Conservation (phyloP, 2,888 invertebrate genomes). For the Drosophila melanosoma region DNA sequence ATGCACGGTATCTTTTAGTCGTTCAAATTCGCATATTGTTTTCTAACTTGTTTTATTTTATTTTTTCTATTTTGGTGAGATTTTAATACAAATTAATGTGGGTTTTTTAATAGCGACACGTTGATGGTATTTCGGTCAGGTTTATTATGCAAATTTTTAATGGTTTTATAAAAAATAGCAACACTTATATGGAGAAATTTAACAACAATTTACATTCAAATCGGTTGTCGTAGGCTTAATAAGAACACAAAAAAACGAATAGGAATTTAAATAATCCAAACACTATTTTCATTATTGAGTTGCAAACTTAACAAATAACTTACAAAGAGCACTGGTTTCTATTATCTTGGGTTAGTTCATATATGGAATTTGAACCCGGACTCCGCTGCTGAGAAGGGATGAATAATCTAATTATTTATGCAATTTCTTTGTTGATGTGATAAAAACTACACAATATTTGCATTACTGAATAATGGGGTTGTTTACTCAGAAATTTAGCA, state of each 20-base stretch:
- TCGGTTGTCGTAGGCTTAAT: constrained; percentile 21
- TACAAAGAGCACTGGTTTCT: neutral
- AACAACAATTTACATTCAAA: constrained; percentile 37
- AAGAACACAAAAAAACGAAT: neutral
- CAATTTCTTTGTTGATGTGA: neutral
- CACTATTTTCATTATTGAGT: neutral
- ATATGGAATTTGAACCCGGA: neutral
- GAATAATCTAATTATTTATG: neutral
- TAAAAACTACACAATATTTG: neutral
- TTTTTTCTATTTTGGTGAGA: constrained; percentile 3
- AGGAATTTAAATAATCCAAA: constrained; percentile 9
- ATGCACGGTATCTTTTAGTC: neutral
- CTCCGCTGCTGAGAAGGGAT: neutral
- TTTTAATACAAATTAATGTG: constrained; percentile 55
- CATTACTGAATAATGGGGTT: neutral
- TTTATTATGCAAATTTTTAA: constrained; percentile 61
- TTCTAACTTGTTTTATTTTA: constrained; percentile 9
- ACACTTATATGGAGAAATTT: constrained; percentile 47
- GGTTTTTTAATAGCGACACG: constrained; percentile 16
- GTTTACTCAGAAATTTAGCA: neutral
- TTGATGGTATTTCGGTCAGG: constrained; percentile 37
- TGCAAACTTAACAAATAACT: neutral
- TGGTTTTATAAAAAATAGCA: constrained; percentile 55
- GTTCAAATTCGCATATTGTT: too few relatives aligned
- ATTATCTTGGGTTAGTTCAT: neutral